A percentile compares a stretch with the other conserved stretches of the same genome.
Evolutionary conservation across 35 echinoderm and acorn worm species (phyloP).

Genomic region (Apostichopus parvimensis): DNA sequence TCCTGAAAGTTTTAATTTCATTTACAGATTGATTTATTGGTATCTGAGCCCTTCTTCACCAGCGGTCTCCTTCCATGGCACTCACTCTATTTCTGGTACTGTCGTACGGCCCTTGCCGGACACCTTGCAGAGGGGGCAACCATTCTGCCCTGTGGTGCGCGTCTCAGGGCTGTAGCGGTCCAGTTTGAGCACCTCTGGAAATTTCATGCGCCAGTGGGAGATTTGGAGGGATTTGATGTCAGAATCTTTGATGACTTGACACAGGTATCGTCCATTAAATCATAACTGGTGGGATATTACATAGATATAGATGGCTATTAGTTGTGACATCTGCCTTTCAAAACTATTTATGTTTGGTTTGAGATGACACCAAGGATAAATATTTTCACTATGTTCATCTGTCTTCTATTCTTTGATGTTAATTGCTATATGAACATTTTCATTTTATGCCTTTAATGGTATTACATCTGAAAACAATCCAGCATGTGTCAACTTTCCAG

Average conservation of each 20-base stretch:
- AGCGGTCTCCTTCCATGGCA: slow-evolving; percentile 90
- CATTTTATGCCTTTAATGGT: too few species aligned
- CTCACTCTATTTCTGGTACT: slow-evolving; percentile 94
- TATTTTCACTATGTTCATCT: too few species aligned
- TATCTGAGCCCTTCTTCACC: slow-evolving; percentile 89
- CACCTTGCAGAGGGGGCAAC: slow-evolving; percentile 50
- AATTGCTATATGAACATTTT: too few species aligned
- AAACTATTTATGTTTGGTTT: too few species aligned
- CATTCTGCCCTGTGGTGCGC: slow-evolving; percentile 73
- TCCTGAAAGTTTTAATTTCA: neutral
- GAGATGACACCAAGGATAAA: too few species aligned
- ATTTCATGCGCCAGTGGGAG: slow-evolving; percentile 85
- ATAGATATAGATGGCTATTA: too few species aligned
- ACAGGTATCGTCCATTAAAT: slow-evolving; percentile 64
- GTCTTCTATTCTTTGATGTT: too few species aligned
- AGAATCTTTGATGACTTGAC: slow-evolving; percentile 84
- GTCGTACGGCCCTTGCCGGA: slow-evolving; percentile 37
- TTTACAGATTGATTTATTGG: slow-evolving; percentile 76
- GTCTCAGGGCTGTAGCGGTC: slow-evolving; percentile 76
- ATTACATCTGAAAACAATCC: too few species aligned
- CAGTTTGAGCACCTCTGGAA: slow-evolving; percentile 99
- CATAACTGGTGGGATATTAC: too few species aligned
- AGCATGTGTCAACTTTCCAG: too few species aligned
- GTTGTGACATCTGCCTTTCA: too few species aligned
- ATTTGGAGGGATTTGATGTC: slow-evolving; percentile 84